A percentile compares a stretch with the other conserved stretches of the same genome.
Conservation (phyloP, 1,140 invertebrate genomes). For the Caenorhabditis remanei region DNA sequence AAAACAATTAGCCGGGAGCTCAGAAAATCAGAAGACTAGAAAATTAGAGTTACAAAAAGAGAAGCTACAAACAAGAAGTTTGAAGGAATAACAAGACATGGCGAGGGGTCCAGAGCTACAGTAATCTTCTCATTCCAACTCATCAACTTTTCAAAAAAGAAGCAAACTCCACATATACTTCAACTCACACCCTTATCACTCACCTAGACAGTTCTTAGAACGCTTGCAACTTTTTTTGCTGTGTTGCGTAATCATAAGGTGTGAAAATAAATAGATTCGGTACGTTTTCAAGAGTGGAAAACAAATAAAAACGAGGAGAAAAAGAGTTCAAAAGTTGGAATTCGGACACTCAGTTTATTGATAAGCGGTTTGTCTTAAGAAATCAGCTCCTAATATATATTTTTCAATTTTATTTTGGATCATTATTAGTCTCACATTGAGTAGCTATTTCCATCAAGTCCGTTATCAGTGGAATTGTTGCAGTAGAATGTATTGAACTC, state of each 20-base stretch:
- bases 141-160: background rate
- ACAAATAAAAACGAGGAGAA: conserved; percentile 17
- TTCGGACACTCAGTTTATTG: background rate
- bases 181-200: background rate
- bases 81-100: background rate
- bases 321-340: conserved; percentile 39
- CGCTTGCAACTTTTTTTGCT: conserved; percentile 38
- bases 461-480: background rate
- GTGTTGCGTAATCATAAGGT: conserved; percentile 44
- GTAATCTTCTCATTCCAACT: no score
- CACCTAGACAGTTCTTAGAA: conserved; percentile 39
- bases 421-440: no score
- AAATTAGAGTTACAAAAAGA: background rate
- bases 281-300: conserved; percentile 5
- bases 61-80: background rate
- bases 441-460: background rate
- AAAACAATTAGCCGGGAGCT: background rate
- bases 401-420: no score
- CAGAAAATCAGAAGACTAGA: background rate
- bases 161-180: background rate
- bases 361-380: background rate
- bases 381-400: no score
- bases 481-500: background rate
- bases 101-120: background rate
- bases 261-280: conserved; percentile 30